Percentiles rank a stretch among this genome's conserved stretches.
These are phyloP conservation scores for Cantharis rufa DNA, from an alignment of 2,888 invertebrate genomes.

Conservation along the genomic window DNA sequence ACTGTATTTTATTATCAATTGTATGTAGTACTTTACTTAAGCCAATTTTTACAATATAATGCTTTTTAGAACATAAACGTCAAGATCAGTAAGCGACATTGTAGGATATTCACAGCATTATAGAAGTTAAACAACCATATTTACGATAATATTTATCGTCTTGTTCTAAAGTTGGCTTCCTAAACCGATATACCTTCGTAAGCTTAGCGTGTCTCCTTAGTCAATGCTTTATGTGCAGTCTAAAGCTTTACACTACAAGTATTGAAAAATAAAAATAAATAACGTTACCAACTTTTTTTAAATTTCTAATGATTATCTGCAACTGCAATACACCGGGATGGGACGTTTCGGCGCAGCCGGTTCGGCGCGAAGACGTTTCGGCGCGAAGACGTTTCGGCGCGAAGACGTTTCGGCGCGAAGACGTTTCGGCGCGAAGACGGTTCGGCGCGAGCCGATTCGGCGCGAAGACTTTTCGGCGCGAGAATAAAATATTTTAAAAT, in stretches of 20 bases:
- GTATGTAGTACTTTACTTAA: slow-evolving; percentile 3
- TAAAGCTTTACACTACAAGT: background rate
- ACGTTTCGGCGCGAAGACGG: too few species aligned
- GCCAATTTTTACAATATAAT: slow-evolving; percentile 11
- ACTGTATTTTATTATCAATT: background rate
- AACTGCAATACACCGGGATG: too few species aligned
- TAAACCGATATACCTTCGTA: slow-evolving; percentile 13
- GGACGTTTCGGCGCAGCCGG: too few species aligned
- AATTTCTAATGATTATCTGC: background rate
- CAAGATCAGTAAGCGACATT: slow-evolving; percentile 17
- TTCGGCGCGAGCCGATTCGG: too few species aligned
- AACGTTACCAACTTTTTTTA: background rate
- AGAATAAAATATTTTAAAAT: too few species aligned
- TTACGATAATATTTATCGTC: slow-evolving; percentile 26
- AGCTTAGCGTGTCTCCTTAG: slow-evolving; percentile 5
- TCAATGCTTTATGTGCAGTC: background rate
- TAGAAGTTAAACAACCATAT: slow-evolving; percentile 25
- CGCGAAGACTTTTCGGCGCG: too few species aligned
- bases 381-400: too few species aligned
- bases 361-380: too few species aligned
- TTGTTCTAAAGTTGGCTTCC: slow-evolving; percentile 19
- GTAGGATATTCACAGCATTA: slow-evolving; percentile 10
- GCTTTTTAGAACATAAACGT: slow-evolving; percentile 19
- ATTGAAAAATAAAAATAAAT: background rate
- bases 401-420: too few species aligned